Evolutionary conservation across 53 echinoderm and acorn worm species (phyloP).

Genomic region (Antedon mediterranea): DNA sequence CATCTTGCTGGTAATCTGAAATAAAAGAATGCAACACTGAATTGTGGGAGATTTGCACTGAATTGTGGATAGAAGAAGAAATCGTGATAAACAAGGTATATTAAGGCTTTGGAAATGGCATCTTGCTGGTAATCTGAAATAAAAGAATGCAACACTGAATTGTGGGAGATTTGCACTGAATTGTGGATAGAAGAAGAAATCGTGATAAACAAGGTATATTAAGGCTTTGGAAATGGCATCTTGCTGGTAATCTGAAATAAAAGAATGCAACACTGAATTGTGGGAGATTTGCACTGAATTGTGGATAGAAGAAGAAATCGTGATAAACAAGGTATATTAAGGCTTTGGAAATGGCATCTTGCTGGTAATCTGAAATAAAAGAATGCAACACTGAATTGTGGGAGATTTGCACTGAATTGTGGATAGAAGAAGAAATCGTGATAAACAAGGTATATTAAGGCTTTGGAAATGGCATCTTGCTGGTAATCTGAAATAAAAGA

Average conservation of each 20-base stretch:
- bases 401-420: too few species aligned
- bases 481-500: conserved; percentile 23
- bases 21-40: not conserved
- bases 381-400: too few species aligned
- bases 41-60: too few species aligned
- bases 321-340: conserved; percentile 34
- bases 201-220: conserved; percentile 27
- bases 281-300: too few species aligned
- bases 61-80: conserved; percentile 63
- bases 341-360: conserved; percentile 17
- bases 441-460: conserved; percentile 35
- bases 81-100: conserved; percentile 31
- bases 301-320: conserved; percentile 55
- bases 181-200: conserved; percentile 61
- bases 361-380: conserved; percentile 24
- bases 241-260: conserved; percentile 26
- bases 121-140: conserved; percentile 27
- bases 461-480: conserved; percentile 15
- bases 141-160: not conserved
- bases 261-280: not conserved
- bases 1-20: conserved; percentile 25
- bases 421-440: conserved; percentile 52
- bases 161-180: too few species aligned
- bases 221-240: conserved; percentile 25
- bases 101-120: conserved; percentile 26